Evolutionary conservation across 2,113 vertebrate species (phyloP), one percentile per base, ranked within the genome.

Genomic region (Phodopus roborovskii): DNA sequence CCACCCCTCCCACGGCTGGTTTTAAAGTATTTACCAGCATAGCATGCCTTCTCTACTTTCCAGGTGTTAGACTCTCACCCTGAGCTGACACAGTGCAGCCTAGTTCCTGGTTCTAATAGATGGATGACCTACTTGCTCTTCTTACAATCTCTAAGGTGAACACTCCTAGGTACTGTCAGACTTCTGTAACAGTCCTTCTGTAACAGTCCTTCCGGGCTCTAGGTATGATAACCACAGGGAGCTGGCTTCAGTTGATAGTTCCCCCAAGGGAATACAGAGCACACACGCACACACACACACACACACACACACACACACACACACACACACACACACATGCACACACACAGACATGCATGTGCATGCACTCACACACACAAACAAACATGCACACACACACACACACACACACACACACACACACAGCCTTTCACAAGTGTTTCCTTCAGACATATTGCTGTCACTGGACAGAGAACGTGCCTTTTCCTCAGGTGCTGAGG

Each of bases 401-500:
- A 64, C 56, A 58, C 56, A 58, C 56, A 62, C 42, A 48, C 24
- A 48, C 26, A 48, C 42, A 4, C 7, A 60, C 1, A 62, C 60
- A n/a, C 39, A 24, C 0, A n/a, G n/a, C 22, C 48, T 24, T 74
- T 78, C 45, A 60, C 75, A 66, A 70, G 48, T 4, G 1, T 71
- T 87, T 70, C 20, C 26, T n/a, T 45, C 20, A 82, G 33, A 88
- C 77, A 89, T 50, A 48, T 24, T 30, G 42, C 28, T 36, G 11
- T 42, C 24, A 24, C 5, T 26, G 53, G 48, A 39, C 42, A 12
- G 15, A 62, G 56, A 91, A 39, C 39, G 26, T n/a, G 22, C 58
- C 48, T 81, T 26, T 60, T 97, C 60, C n/a, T 96, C 3, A 9
- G 22, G 36, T 86, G 36, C 84, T 28, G 48, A 95, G 77, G 56